These are phyloP conservation scores for Corythaixoides concolor DNA, from an alignment of 2,113 vertebrate species.

Conservation along the genomic window DNA sequence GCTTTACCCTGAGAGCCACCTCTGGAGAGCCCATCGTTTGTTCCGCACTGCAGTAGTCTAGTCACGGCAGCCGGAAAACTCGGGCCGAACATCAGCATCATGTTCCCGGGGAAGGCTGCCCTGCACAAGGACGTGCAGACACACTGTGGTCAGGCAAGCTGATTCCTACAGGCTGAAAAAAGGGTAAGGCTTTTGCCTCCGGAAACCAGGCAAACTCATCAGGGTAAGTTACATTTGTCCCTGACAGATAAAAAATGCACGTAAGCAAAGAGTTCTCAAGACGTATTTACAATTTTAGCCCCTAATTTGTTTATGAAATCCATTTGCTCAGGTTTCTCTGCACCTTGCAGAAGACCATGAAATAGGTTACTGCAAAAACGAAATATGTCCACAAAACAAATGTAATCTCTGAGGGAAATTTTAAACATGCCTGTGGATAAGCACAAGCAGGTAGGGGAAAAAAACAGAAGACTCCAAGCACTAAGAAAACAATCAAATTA, in stretches of 20 bases:
- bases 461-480: accelerated
- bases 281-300: not conserved
- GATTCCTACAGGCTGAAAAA: not conserved
- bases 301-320: not conserved
- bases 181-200: not conserved
- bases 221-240: not conserved
- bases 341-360: not conserved
- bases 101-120: not conserved
- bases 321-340: not conserved
- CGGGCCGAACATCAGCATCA: not conserved
- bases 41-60: not conserved
- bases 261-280: not conserved
- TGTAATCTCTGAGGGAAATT: not conserved
- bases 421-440: not conserved
- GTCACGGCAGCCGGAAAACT: not conserved
- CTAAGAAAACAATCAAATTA: not conserved
- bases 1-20: slow-evolving; percentile 1
- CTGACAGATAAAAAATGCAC: not conserved
- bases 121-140: not conserved
- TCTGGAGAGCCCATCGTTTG: not conserved
- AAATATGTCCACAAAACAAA: not conserved
- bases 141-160: not conserved
- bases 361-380: not conserved
- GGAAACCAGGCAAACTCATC: not conserved
- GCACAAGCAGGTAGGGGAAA: not conserved